These are phyloP conservation scores for Carabus problematicus DNA, from an alignment of 2,888 invertebrate genomes.

Conservation along the genomic window DNA sequence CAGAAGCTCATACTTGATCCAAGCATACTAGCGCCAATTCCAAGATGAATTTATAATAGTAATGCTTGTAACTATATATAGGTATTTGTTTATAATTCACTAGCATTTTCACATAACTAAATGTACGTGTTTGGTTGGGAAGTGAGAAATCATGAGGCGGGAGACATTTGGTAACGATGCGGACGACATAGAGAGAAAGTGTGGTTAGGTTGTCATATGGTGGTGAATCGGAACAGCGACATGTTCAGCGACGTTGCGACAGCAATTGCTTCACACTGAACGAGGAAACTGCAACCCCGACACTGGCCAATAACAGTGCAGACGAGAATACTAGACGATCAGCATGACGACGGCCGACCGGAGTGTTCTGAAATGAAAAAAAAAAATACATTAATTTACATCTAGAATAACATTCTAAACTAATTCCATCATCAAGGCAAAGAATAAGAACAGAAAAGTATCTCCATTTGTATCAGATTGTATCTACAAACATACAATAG, in stretches of 20 bases:
- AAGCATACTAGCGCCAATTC: conserved; percentile 20
- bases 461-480: too few species aligned
- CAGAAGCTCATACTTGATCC: too few species aligned
- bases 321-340: conserved; percentile 55
- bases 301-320: conserved; percentile 55
- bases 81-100: conserved; percentile 47
- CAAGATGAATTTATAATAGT: conserved; percentile 56
- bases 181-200: not conserved
- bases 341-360: conserved; percentile 45
- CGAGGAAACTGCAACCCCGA: conserved; percentile 57
- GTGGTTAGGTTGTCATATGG: conserved; percentile 8
- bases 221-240: not conserved
- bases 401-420: not conserved
- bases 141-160: conserved; percentile 4
- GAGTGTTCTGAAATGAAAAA: conserved; percentile 49
- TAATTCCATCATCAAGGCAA: too few species aligned
- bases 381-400: not conserved
- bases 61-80: conserved; percentile 52
- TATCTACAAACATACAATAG: too few species aligned
- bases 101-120: conserved; percentile 30
- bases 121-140: conserved; percentile 11
- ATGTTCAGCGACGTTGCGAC: conserved; percentile 37
- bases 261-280: conserved; percentile 55
- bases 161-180: conserved; percentile 1
- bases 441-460: too few species aligned